A percentile compares a stretch with the other conserved stretches of the same genome.
These are phyloP conservation scores for Poeciliopsis turneri DNA, from an alignment of 2,797 vertebrate species.

Conservation along the genomic window DNA sequence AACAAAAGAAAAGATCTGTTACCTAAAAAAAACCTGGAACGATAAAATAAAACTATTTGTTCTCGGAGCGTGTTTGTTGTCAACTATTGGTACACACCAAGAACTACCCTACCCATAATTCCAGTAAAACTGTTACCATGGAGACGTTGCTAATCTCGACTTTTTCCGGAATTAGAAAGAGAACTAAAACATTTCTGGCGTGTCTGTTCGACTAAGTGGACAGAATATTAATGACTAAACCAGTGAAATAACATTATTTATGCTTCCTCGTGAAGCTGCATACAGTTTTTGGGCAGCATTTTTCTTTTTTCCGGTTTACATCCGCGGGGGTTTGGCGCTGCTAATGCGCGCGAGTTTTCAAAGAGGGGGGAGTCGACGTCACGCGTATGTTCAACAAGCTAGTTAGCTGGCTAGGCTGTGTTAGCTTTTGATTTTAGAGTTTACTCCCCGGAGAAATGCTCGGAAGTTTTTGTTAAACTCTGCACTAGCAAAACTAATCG, in stretches of 20 bases:
- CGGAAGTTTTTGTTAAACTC: not conserved
- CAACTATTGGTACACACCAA: not conserved
- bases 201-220: not conserved
- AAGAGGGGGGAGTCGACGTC: constrained; percentile 60
- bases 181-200: not conserved
- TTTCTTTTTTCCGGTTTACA: not conserved
- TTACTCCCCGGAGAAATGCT: not conserved
- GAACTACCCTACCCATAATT: constrained; percentile 57
- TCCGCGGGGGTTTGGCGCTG: constrained; percentile 70
- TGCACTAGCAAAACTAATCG: accelerated
- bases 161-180: not conserved
- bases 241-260: not conserved
- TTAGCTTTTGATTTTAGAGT: constrained; percentile 2
- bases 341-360: constrained; percentile 81
- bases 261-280: accelerated
- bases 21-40: not conserved
- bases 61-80: not conserved
- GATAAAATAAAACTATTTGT: not conserved
- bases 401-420: constrained; percentile 29
- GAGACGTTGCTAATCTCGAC: constrained; percentile 8
- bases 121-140: constrained; percentile 28
- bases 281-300: not conserved
- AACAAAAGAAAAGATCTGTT: not conserved
- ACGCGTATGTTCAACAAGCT: constrained; percentile 6
- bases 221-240: accelerated